Percentiles rank a stretch among this genome's conserved stretches.
Evolutionary conservation across 2,797 vertebrate species (phyloP).

Genomic region (Sebastes hubbsi): DNA sequence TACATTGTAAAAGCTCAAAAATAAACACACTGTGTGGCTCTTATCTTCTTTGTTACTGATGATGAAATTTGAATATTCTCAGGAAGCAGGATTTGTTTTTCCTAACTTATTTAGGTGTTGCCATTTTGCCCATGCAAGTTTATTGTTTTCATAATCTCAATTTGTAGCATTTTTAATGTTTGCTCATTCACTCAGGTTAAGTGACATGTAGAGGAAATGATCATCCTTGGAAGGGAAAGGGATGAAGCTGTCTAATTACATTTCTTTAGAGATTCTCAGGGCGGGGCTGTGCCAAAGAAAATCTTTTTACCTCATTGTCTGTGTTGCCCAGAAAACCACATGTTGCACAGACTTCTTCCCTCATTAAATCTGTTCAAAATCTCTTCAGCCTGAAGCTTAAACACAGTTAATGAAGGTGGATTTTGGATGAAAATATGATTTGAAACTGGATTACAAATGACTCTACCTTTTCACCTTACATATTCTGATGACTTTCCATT

Average conservation of each 20-base stretch:
- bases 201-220: not conserved
- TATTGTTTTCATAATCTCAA: not conserved
- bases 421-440: not conserved
- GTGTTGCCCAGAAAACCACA: conserved; percentile 41
- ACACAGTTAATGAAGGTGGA: not conserved
- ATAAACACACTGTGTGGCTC: not conserved
- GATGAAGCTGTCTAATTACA: conserved; percentile 22
- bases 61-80: not conserved
- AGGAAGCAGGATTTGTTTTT: not conserved
- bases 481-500: not conserved
- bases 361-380: not conserved
- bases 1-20: conserved; percentile 14
- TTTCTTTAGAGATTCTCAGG: conserved; percentile 17
- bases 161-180: not conserved
- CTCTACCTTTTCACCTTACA: not conserved
- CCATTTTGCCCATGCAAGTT: not conserved
- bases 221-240: not conserved
- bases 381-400: not conserved
- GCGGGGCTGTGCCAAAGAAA: not conserved
- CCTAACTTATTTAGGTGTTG: not conserved
- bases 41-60: conserved; percentile 14
- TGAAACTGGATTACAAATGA: not conserved
- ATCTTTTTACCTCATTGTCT: conserved; percentile 29
- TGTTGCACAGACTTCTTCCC: conserved; percentile 39
- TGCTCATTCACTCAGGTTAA: not conserved